Base-by-base conservation (phyloP, 2,113 vertebrate species). In the Calyptomena viridis region DNA sequence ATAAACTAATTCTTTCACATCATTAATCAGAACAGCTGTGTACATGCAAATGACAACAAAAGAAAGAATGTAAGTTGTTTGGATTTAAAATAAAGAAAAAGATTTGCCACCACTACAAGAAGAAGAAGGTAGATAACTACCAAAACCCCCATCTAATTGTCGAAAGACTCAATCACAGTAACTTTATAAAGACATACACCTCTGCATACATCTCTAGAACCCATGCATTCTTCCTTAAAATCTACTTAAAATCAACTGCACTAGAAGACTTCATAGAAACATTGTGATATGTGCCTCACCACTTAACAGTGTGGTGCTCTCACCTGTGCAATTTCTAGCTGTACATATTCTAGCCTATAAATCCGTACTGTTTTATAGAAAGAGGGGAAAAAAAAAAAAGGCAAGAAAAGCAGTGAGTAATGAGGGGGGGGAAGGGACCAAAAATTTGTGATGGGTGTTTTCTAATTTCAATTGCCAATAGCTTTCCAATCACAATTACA, bases 401-500 rank as follows among this genome's bases (percentile, higher is more conserved):
- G 18, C 31, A 88, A 63, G 37, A 81, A 80, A 72, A 75, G 25
- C 19, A 28, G 20, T 16, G 18, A 56, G 6, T 15, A 67, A 64
- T 8, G 5, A 8, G 0, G 2, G 8, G 18, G 5, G 0, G 12
- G 27, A 66, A 77, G 9, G 12, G 11, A 62, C 64, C 14, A 75
- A 95, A 96, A 94, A 89, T 53, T 37, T 58, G 59, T 47, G 44
- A 56, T 0, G 0, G 21, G 6, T 47, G 53, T 22, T 62, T 91
- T 85, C 86, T 39, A 68, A 89, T 64, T 90, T 67, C 84, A 79
- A 19, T 49, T 93, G 74, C 53, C 58, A 77, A 25, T 66, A 68
- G 42, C 28, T 87, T 96, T 88, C 94, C 73, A 72, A 88, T 64
- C 78, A 83, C 84, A 94, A 59, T 71, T 93, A 85, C 8, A 58